Evolutionary conservation across 2,113 vertebrate species (phyloP), one percentile per base, ranked within the genome.

Genomic region (Chamaetylas fuelleborni): DNA sequence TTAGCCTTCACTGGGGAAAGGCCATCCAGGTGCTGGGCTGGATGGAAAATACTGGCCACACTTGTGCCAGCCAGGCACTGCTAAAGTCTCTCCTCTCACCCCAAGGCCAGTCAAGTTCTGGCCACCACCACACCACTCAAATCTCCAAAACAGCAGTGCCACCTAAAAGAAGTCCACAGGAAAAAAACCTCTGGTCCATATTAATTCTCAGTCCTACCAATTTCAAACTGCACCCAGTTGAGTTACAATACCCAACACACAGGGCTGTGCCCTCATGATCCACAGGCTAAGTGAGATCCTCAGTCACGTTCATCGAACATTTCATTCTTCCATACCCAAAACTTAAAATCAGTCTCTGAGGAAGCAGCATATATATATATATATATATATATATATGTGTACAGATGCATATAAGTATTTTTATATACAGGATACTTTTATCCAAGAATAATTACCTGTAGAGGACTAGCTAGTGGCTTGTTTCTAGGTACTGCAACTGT

Each of bases 381-480:
- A 22, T 40, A 40, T 40, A 40, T 40, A 11, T 15, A 31, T 15
- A 17, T 11, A 45, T 9, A 42, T 20, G 50, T 9, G 9, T n/a
- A 22, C 34, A 6, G 1, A 14, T 38, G 2, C 26, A 81, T 22
- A 12, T 8, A 47, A 12, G 14, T 33, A 17, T 47, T 38, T 73
- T 54, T 33, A 36, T 58, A 76, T 14, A 40, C n/a, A 88, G 36
- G 29, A 60, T 36, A 77, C 19, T 76, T 92, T 82, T n/a, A 60
- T 69, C 16, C 62, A 90, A 87, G 3, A 88, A 56, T 43, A 70
- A 88, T 98, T 98, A 98, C 99, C 99, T 99, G 98, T 94, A 98
- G 97, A 70, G 99, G 99, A 97, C 98, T 99, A 82, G 95, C 92
- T 81, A 98, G 92, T 76, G 98, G 96, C 95, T 98, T 98, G 92